Evolutionary conservation across 1,140 invertebrate genomes (phyloP).

Genomic region (Leptinotarsa undecemlineata): DNA sequence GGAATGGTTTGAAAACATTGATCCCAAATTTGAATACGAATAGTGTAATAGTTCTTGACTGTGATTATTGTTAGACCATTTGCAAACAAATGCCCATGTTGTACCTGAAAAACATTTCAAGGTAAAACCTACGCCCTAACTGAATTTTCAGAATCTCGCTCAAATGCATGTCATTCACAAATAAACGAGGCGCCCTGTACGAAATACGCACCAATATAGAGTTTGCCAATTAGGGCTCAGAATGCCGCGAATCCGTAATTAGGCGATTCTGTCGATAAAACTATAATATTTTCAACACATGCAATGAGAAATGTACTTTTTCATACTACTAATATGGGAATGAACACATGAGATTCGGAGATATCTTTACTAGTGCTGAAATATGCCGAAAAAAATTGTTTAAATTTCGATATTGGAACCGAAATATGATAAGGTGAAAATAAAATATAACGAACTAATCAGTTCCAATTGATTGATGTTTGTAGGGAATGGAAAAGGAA

Average conservation of each 20-base stretch:
- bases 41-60: too few relatives aligned
- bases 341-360: conserved; percentile 36
- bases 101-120: too few relatives aligned
- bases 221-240: conserved; percentile 5
- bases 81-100: too few relatives aligned
- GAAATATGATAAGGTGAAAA: neutral
- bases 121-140: too few relatives aligned
- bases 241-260: conserved; percentile 12
- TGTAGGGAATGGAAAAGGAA: too few relatives aligned
- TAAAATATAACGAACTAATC: too few relatives aligned
- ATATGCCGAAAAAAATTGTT: neutral
- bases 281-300: conserved; percentile 30
- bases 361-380: conserved; percentile 23
- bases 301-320: conserved; percentile 26
- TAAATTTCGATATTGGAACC: conserved; percentile 1
- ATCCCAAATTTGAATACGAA: too few relatives aligned
- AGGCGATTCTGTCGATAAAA: conserved; percentile 21
- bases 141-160: neutral
- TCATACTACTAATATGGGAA: conserved; percentile 36
- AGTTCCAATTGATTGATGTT: too few relatives aligned
- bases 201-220: conserved; percentile 7
- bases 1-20: too few relatives aligned
- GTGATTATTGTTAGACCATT: too few relatives aligned
- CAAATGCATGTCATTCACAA: neutral
- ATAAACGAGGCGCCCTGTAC: neutral